Conservation (phyloP, 1,140 invertebrate species). For the Drosophila ohnishii region DNA sequence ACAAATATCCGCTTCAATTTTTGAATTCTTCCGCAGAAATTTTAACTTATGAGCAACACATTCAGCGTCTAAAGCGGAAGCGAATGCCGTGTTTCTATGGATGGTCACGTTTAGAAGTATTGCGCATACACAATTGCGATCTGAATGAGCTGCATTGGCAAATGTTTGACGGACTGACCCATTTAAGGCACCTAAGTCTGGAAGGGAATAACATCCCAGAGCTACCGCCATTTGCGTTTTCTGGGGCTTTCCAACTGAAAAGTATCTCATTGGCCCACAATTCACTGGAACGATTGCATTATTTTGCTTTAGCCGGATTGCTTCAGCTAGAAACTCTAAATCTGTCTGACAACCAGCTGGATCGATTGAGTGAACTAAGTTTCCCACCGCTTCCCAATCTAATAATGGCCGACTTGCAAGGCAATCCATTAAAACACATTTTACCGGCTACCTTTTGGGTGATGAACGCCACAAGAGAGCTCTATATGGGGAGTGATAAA, state of each 20-base stretch:
- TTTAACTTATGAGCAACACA: slow-evolving; percentile 87
- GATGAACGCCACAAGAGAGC: slow-evolving; percentile 87
- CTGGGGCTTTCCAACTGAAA: slow-evolving; percentile 86
- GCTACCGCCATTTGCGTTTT: slow-evolving; percentile 88
- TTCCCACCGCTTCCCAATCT: slow-evolving; percentile 88
- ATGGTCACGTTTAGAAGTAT: slow-evolving; percentile 84
- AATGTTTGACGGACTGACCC: slow-evolving; percentile 87
- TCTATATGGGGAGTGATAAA: slow-evolving; percentile 85
- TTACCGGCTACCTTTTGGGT: slow-evolving; percentile 89
- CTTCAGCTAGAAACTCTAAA: slow-evolving; percentile 87
- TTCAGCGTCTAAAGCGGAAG: slow-evolving; percentile 84
- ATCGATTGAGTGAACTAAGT: slow-evolving; percentile 87
- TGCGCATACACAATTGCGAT: slow-evolving; percentile 86
- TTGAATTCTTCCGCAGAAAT: slow-evolving; percentile 80
- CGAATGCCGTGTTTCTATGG: slow-evolving; percentile 85
- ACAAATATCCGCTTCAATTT: slow-evolving; percentile 47
- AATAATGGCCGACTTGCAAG: slow-evolving; percentile 85
- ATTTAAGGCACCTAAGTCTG: slow-evolving; percentile 86
- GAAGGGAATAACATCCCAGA: slow-evolving; percentile 87
- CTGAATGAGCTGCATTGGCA: slow-evolving; percentile 87
- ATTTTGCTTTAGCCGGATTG: slow-evolving; percentile 87
- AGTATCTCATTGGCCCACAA: slow-evolving; percentile 87
- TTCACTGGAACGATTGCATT: slow-evolving; percentile 86
- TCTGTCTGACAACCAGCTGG: slow-evolving; percentile 87
- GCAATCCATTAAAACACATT: slow-evolving; percentile 87